Percentiles rank a stretch among this genome's conserved stretches.
Evolutionary conservation across 2,113 vertebrate genomes (phyloP).

Genomic region (Clarias magur): DNA sequence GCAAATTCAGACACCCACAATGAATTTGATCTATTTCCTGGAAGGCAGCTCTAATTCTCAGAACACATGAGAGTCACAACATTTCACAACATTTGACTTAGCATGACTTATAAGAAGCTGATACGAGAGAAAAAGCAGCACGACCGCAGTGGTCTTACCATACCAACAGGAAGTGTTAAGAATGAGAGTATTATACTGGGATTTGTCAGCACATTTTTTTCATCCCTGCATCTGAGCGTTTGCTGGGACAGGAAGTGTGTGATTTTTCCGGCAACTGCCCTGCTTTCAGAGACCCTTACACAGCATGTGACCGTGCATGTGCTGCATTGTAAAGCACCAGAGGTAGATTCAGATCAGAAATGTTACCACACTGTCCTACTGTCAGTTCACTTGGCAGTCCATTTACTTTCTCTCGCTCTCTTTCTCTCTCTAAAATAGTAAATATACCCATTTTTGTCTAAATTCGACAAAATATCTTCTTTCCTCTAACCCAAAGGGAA

Average conservation of each 20-base stretch:
- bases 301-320: slow-evolving; percentile 11
- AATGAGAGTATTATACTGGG: slow-evolving; percentile 13
- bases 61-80: slow-evolving; percentile 1
- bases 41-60: slow-evolving; percentile 1
- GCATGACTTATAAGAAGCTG: background rate
- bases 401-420: background rate
- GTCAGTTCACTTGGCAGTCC: background rate
- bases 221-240: slow-evolving; percentile 42
- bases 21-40: background rate
- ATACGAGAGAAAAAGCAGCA: slow-evolving; percentile 32
- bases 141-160: background rate
- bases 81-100: slow-evolving; percentile 32
- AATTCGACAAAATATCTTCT: background rate
- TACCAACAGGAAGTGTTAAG: slow-evolving; percentile 45
- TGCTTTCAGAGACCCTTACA: background rate
- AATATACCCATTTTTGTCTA: slow-evolving; percentile 8
- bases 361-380: background rate
- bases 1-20: background rate
- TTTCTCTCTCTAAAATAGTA: background rate
- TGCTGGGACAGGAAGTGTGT: slow-evolving; percentile 52
- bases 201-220: slow-evolving; percentile 63
- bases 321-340: background rate
- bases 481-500: background rate
- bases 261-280: slow-evolving; percentile 22
- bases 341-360: background rate